Evolutionary conservation across 2,113 vertebrate species (phyloP), one percentile per base, ranked within the genome.

Genomic region (Coryphaenoides rupestris): DNA sequence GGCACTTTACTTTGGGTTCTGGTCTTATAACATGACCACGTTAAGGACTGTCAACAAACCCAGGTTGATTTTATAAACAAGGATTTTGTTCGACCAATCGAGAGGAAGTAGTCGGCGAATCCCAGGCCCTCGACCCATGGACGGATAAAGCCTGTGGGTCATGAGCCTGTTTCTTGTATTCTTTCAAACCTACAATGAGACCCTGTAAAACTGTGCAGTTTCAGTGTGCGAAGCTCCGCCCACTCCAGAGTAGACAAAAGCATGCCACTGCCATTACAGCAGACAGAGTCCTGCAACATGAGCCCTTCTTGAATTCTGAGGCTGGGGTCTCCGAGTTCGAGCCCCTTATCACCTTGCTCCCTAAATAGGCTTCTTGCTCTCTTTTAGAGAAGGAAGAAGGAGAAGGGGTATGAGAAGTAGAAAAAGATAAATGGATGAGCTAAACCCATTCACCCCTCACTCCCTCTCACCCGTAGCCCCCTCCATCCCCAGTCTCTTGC

Each of bases 281-380:
- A 16, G 59, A 21, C 64, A 21, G 4, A 24, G 26, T n/a, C 15
- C 15, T 23, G 57, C 50, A 62, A 59, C 60, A 49, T 2, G 56
- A 57, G 49, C 52, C 19, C 47, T 50, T 23, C 24, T 52, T 63
- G 13, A 26, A 49, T 24, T 59, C 24, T 3, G 54, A 55, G 55
- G 21, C 19, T 6, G 57, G 52, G 68, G 24, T 60, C 57, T 24
- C 15, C 49, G 72, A 58, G 67, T 78, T 75, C 60, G 68, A 21
- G 14, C 15, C 59, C 24, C 23, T 63, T 50, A 49, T 3, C 23
- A 16, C 26, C 19, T 52, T 24, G 21, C 22, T 53, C 53, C 60
- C 1, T 40, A 67, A 69, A 76, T 73, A 65, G 62, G 50, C 53
- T n/a, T n/a, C n/a, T n/a, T n/a, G n/a, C n/a, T n/a, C n/a, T n/a